These are phyloP conservation scores for Laupala kohalensis DNA, from an alignment of 1,140 invertebrate species.

Conservation along the genomic window DNA sequence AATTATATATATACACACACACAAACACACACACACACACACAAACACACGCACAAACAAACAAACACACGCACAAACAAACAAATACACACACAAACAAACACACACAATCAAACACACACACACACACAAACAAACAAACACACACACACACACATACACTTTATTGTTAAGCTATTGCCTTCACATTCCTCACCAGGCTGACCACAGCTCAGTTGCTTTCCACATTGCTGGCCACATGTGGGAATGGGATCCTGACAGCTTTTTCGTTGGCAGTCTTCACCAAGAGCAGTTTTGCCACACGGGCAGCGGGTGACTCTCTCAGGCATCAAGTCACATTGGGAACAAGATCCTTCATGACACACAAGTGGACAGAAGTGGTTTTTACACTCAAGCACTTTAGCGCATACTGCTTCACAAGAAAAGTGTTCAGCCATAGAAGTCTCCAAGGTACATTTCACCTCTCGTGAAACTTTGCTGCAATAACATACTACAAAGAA, in stretches of 20 bases:
- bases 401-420: conserved; percentile 56
- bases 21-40: too few species aligned
- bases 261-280: conserved; percentile 34
- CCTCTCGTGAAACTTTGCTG: conserved; percentile 36
- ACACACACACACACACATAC: too few species aligned
- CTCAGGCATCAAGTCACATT: conserved; percentile 48
- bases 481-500: conserved; percentile 52
- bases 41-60: too few species aligned
- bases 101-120: too few species aligned
- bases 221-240: conserved; percentile 68
- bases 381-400: conserved; percentile 54
- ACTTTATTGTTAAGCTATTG: too few species aligned
- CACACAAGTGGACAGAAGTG: conserved; percentile 62
- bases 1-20: too few species aligned
- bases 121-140: too few species aligned
- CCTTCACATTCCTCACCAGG: conserved; percentile 32
- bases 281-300: conserved; percentile 48
- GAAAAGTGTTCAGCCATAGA: conserved; percentile 31
- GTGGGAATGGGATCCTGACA: conserved; percentile 79
- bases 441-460: conserved; percentile 35
- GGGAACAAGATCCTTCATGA: conserved; percentile 43
- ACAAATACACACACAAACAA: too few species aligned
- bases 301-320: conserved; percentile 69
- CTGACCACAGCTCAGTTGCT: conserved; percentile 68
- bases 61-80: too few species aligned